Base-by-base conservation (phyloP, 2,888 invertebrate species). In the Pseudoips prasinana region DNA sequence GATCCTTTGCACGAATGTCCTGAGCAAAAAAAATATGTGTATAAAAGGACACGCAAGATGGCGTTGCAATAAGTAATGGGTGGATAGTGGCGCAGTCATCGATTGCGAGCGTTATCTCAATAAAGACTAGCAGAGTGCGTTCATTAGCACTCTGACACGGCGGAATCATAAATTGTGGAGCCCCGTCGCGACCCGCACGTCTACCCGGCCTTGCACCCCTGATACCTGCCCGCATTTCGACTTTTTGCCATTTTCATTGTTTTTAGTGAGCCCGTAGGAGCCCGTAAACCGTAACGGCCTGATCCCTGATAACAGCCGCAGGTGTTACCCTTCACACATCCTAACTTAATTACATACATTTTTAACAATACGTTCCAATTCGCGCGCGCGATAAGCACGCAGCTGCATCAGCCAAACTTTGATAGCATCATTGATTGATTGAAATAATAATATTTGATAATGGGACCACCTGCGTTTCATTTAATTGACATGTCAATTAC, bases 91-190 rank as follows among this genome's bases (percentile, higher is more conserved):
- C 64, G 52, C 57, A 46, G 64, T 67, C 68, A 73, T 76, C 73
- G 77, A 78, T 84, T 83, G 79, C 79, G 63, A 77, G 73, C 79
- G 79, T 81, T 86, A 87, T 87, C 86, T 88, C 85, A 86, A 88
- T 87, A 87, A 87, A 87, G 85, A 82, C 74, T 82, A 84, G 81
- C 84, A 73, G 78, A 84, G 84, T 80, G 83, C 79, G 81, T 86
- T 87, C 87, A 87, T 88, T 87, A 88, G 81, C 81, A 82, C 83
- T 81, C 79, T 86, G 86, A 85, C 87, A 82, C 79, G 78, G 75
- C 70, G 79, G 71, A 79, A 85, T 87, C 87, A 85, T 88, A 87
- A 88, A 88, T 87, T 83, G 75, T 76, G 84, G 82, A 76, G 69
- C 84, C 87, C 86, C 76, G 81, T 67, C 70, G 87, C 73, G 85